phyloP scores from a whole-genome alignment of 2,113 vertebrate species.

The Micronycteris hirsuta region DNA sequence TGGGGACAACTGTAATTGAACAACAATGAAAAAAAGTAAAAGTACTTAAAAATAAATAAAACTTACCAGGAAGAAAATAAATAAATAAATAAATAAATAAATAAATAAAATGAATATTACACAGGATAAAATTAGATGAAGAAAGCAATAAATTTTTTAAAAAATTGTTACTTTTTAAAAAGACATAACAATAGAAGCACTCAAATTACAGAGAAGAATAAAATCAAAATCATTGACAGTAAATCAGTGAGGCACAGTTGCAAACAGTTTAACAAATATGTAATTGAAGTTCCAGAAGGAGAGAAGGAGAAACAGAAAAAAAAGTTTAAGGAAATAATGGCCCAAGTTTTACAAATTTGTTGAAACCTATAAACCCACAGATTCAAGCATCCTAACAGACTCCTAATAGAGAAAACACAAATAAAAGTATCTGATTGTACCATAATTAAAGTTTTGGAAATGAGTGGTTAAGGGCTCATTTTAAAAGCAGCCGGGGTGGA shows the following conservation, averaged over 20 bases:
- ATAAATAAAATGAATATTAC: background rate
- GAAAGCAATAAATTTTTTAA: no score
- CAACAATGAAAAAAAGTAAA: no score
- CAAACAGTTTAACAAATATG: background rate
- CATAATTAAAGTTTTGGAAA: background rate
- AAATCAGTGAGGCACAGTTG: background rate
- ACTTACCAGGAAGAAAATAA: no score
- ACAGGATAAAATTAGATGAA: background rate
- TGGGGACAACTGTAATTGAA: no score
- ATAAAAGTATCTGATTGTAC: background rate
- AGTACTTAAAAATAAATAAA: no score
- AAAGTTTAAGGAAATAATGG: background rate
- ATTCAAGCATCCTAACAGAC: background rate
- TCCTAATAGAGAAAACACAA: background rate
- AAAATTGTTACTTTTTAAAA: background rate
- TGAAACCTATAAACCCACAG: background rate
- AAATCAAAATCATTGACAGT: background rate
- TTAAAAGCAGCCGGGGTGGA: background rate
- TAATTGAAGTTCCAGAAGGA: background rate
- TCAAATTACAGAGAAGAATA: background rate
- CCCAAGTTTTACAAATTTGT: background rate
- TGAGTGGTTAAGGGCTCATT: background rate
- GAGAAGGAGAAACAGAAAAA: background rate
- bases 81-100: no score
- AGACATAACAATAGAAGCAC: background rate